phyloP scores from a whole-genome alignment of 2,888 invertebrate genomes.

The Drosophila quinaria region DNA sequence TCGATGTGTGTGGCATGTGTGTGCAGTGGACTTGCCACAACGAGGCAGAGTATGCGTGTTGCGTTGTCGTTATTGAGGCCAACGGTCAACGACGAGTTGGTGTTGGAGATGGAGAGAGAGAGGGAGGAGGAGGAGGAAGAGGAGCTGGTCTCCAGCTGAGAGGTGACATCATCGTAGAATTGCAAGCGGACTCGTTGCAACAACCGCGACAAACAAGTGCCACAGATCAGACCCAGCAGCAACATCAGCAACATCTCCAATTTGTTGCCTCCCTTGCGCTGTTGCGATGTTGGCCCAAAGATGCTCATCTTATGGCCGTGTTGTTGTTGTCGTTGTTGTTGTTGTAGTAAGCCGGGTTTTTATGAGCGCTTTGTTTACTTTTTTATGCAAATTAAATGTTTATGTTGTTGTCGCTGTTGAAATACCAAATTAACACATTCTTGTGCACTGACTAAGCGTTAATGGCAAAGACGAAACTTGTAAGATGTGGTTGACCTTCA shows the following conservation, averaged over 20 bases:
- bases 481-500: conserved; percentile 78
- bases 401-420: conserved; percentile 42
- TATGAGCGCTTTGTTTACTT: conserved; percentile 55
- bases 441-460: conserved; percentile 58
- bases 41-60: conserved; percentile 96
- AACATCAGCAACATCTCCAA: conserved; percentile 67
- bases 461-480: conserved; percentile 53
- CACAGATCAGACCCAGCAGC: conserved; percentile 74
- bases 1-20: conserved; percentile 95
- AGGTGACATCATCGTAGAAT: conserved; percentile 8
- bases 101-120: neutral
- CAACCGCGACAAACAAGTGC: conserved; percentile 74
- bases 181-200: conserved; percentile 47
- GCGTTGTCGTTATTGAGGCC: conserved; percentile 64
- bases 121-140: neutral
- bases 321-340: neutral
- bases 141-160: neutral
- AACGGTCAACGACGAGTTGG: neutral
- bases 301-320: conserved; percentile 29
- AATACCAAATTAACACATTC: conserved; percentile 74
- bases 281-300: conserved; percentile 19
- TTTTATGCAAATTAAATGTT: conserved; percentile 66
- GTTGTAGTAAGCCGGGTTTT: neutral
- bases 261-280: conserved; percentile 35
- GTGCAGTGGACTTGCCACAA: conserved; percentile 95